A percentile compares a stretch with the other conserved stretches of the same genome.
Conservation (phyloP, 2,113 vertebrate genomes). For the Odontesthes bonariensis region DNA sequence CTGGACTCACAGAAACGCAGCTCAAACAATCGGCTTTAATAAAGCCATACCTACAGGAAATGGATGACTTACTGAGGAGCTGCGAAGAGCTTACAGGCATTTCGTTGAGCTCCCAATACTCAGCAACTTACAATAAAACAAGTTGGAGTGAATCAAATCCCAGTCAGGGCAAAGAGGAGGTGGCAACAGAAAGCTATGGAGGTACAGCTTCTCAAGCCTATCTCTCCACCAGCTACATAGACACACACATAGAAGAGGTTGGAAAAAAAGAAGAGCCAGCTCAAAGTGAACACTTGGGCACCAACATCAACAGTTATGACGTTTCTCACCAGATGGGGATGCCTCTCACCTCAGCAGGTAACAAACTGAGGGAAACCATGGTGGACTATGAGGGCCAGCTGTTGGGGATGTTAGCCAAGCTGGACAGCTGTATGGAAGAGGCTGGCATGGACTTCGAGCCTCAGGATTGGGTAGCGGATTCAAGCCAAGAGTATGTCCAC, state of each 20-base stretch:
- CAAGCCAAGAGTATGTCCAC: constrained; percentile 71
- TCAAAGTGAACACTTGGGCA: constrained; percentile 1
- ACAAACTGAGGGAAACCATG: constrained; percentile 71
- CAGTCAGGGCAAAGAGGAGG: constrained; percentile 5
- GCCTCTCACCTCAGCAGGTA: constrained; percentile 68
- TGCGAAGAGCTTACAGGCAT: constrained; percentile 62
- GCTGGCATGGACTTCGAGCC: constrained; percentile 64
- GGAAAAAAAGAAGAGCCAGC: not conserved
- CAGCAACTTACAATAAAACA: constrained; percentile 30
- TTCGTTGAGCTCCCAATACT: constrained; percentile 37
- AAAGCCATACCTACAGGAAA: constrained; percentile 68
- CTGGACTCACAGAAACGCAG: constrained; percentile 22
- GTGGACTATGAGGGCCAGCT: constrained; percentile 70
- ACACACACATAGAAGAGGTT: constrained; percentile 53
- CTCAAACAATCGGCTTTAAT: constrained; percentile 35
- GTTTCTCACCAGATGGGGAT: constrained; percentile 23
- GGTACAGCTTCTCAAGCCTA: constrained; percentile 42
- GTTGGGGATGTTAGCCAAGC: constrained; percentile 71
- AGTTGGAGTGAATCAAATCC: constrained; percentile 9
- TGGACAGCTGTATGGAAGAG: constrained; percentile 74
- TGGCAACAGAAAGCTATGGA: constrained; percentile 4
- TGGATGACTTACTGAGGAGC: constrained; percentile 73
- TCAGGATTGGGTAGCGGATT: constrained; percentile 45
- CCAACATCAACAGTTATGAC: not conserved
- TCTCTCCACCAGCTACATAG: constrained; percentile 58